Base-by-base conservation (phyloP, 2,797 vertebrate species). In the Bryconaethiops microstoma region DNA sequence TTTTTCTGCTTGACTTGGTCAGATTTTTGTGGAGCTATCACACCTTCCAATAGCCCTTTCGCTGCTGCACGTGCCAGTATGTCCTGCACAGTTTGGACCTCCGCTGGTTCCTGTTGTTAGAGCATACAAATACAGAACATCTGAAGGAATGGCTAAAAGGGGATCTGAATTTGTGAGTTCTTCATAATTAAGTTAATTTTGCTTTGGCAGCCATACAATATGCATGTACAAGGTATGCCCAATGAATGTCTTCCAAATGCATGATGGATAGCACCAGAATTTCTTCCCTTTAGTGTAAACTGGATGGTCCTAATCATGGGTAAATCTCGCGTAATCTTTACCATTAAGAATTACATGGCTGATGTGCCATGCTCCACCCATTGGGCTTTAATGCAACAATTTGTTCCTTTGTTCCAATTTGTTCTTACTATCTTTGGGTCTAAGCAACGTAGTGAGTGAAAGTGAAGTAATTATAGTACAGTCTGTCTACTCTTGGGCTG, bases 11-110 rank as follows among this genome's bases (percentile, higher is more conserved):
- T 81, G 52, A 57, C 23, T 45, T 2, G 17, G 9, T 59, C 67
- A n/a, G 21, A 13, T 14, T 29, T 45, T 35, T 81, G 59, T 6
- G 73, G 57, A 35, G 90, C 42, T 57, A 89, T 74, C 19, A 94
- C 87, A 45, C 91, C 93, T 0, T 91, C 92, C 81, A 97, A 87
- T 2, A 98, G 92, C 50, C 93, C 96, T 83, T 96, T 95, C 0
- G 95, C 94, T 4, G 91, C 94, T 5, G 95, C 96, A 12, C 94
- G 93, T 42, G 94, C 94, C 90, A 98, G 89, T 86, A 97, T 90
- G 12, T 97, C 95, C 89, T 95, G 93, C 83, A 94, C 91, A 0
- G 94, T 90, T 83, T 93, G 88, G 0, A 90, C 91, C 85, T 95
- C 94, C 0, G 94, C 93, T 42, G 94, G 90, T 84, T 92, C 92